Percentiles rank a stretch among this genome's conserved stretches.
These are phyloP conservation scores for Chrysogorgia sp. DNA, from an alignment of 92 coral and sea anemone species.

Conservation along the genomic window DNA sequence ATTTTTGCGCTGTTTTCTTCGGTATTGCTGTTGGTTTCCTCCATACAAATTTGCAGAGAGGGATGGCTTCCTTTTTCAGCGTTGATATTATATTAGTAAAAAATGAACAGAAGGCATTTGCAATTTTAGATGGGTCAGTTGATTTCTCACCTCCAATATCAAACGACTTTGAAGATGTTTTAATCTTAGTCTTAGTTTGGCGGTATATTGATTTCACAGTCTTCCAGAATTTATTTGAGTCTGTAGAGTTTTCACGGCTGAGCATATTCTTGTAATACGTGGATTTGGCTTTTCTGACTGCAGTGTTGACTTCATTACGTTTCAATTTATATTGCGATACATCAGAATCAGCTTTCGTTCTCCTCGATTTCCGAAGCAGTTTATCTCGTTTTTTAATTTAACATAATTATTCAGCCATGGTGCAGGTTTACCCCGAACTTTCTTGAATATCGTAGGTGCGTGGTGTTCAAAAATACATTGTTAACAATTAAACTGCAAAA, in stretches of 20 bases:
- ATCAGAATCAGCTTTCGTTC: slow-evolving; percentile 9
- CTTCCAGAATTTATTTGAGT: slow-evolving; percentile 22
- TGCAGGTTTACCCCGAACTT: slow-evolving; percentile 18
- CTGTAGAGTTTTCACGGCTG: slow-evolving; percentile 5
- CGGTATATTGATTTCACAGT: slow-evolving; percentile 5
- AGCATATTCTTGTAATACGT: slow-evolving; percentile 26
- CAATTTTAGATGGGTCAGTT: not conserved
- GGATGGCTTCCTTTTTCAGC: slow-evolving; percentile 2
- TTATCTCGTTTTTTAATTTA: slow-evolving; percentile 17
- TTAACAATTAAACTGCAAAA: too few species aligned
- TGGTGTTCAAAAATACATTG: slow-evolving; percentile 1
- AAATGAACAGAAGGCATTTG: slow-evolving; percentile 17
- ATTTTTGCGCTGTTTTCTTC: slow-evolving; percentile 1
- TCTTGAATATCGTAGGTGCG: slow-evolving; percentile 20
- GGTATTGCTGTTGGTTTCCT: slow-evolving; percentile 3
- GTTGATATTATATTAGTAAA: slow-evolving; percentile 12
- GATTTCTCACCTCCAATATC: not conserved
- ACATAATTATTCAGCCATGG: slow-evolving; percentile 22
- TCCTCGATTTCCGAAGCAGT: slow-evolving; percentile 19
- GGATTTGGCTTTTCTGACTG: slow-evolving; percentile 28
- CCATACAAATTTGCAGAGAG: slow-evolving; percentile 18
- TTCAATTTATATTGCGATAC: slow-evolving; percentile 10
- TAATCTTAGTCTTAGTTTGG: slow-evolving; percentile 8
- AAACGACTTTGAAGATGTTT: slow-evolving; percentile 15
- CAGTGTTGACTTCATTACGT: slow-evolving; percentile 9